These are phyloP conservation scores for Tetraneura akinire DNA, from an alignment of 1,140 invertebrate genomes.

Conservation along the genomic window DNA sequence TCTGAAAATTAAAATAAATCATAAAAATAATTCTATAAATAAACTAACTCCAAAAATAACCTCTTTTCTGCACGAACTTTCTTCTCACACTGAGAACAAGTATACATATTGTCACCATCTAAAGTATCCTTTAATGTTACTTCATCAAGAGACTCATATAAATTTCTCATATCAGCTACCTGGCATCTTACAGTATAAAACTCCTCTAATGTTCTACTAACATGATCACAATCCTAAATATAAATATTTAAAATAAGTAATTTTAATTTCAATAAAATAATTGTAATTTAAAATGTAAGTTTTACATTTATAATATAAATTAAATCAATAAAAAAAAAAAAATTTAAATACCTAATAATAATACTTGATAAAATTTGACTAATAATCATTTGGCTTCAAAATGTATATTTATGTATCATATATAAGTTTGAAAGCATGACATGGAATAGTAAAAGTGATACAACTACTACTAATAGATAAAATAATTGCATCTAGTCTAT, in stretches of 20 bases:
- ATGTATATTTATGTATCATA: too few species aligned
- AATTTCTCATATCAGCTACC: slow-evolving; percentile 93
- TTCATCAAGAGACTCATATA: slow-evolving; percentile 92
- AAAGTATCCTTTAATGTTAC: slow-evolving; percentile 94
- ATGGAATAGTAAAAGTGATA: too few species aligned
- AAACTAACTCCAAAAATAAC: slow-evolving; percentile 59
- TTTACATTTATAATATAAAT: too few species aligned
- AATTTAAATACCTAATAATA: too few species aligned
- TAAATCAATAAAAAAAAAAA: too few species aligned
- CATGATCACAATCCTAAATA: slow-evolving; percentile 84
- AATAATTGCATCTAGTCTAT: too few species aligned
- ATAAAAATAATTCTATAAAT: slow-evolving; percentile 32
- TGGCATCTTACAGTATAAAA: slow-evolving; percentile 95
- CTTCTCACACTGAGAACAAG: slow-evolving; percentile 90
- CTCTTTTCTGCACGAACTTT: slow-evolving; percentile 92
- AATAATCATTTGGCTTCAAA: too few species aligned
- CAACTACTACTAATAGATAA: too few species aligned
- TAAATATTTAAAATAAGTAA: slow-evolving; percentile 8
- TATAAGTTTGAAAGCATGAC: too few species aligned
- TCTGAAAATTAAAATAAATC: slow-evolving; percentile 60
- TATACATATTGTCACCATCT: slow-evolving; percentile 97
- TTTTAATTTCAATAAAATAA: too few species aligned
- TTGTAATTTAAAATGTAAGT: too few species aligned
- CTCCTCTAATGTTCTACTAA: slow-evolving; percentile 89
- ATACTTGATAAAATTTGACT: too few species aligned